These are phyloP conservation scores for Gymnothorax reevesii DNA, from an alignment of 2,797 vertebrate genomes.

Conservation along the genomic window DNA sequence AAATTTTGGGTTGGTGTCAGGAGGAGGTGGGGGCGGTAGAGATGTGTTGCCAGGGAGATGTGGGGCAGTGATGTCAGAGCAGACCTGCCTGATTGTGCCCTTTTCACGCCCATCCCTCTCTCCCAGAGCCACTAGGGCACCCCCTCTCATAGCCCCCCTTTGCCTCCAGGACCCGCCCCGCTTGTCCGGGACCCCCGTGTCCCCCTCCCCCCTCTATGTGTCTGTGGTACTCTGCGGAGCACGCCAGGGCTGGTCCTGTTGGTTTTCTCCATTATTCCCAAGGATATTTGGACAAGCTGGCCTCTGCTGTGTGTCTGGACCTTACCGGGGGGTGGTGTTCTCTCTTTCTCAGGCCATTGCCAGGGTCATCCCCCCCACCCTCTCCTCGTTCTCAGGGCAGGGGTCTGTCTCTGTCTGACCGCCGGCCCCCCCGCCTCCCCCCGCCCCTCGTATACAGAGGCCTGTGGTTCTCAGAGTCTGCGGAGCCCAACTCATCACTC, in stretches of 20 bases:
- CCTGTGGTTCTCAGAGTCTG: neutral
- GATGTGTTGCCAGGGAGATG: constrained; percentile 63
- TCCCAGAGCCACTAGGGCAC: neutral
- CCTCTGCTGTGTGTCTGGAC: constrained; percentile 13
- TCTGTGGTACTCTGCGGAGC: neutral
- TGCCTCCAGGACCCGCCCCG: neutral
- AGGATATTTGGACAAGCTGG: constrained; percentile 19
- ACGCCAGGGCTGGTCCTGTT: constrained; percentile 12
- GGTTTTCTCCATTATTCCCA: constrained; percentile 22
- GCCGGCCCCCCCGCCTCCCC: too few relatives aligned
- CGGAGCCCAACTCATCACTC: neutral
- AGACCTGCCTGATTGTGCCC: constrained; percentile 69
- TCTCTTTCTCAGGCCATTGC: neutral
- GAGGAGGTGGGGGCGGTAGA: constrained; percentile 31
- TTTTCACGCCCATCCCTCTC: constrained; percentile 62
- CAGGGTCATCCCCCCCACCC: neutral
- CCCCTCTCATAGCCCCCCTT: neutral
- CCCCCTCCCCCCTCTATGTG: constrained; percentile 10
- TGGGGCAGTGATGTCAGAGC: constrained; percentile 63
- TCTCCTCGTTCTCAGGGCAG: neutral
- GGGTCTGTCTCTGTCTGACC: neutral
- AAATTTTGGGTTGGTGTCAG: constrained; percentile 35
- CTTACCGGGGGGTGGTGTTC: neutral
- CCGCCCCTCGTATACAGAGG: neutral
- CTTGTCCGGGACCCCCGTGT: neutral